Percentiles rank a stretch among this genome's conserved stretches.
These are phyloP conservation scores for Clavelina lepadiformis DNA, from an alignment of 23 tunicate species.

Conservation along the genomic window DNA sequence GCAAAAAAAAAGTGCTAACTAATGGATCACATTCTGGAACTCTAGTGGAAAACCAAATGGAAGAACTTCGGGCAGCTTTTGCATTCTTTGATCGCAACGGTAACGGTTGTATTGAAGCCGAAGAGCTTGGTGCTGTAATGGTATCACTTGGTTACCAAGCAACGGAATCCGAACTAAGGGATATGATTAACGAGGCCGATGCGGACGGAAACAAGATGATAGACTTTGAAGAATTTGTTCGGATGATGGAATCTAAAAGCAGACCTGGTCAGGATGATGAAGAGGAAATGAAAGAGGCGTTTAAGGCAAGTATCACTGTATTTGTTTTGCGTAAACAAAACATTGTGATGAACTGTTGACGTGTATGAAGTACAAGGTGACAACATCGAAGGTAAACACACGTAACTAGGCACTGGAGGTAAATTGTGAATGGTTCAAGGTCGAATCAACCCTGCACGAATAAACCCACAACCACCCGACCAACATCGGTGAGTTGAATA, in stretches of 20 bases:
- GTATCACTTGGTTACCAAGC: slow-evolving; percentile 39
- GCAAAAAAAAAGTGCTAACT: too few species aligned
- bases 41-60: too few species aligned
- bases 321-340: too few species aligned
- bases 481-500: too few species aligned
- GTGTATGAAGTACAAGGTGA: neutral
- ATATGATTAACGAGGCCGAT: slow-evolving; percentile 66
- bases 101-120: slow-evolving; percentile 50
- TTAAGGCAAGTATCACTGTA: slow-evolving; percentile 49
- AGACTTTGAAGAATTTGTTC: slow-evolving; percentile 57
- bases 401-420: neutral
- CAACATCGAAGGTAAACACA: neutral
- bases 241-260: slow-evolving; percentile 46
- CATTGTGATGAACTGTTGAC: too few species aligned
- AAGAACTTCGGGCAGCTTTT: slow-evolving; percentile 42
- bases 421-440: too few species aligned
- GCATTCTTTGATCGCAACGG: slow-evolving; percentile 44
- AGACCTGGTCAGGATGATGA: slow-evolving; percentile 18
- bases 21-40: too few species aligned
- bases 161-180: slow-evolving; percentile 31
- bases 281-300: slow-evolving; percentile 52
- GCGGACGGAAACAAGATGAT: slow-evolving; percentile 45
- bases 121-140: slow-evolving; percentile 48
- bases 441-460: too few species aligned
- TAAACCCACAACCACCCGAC: too few species aligned